These are phyloP conservation scores for Meriones unguiculatus DNA, from an alignment of 2,113 vertebrate species.

Conservation along the genomic window DNA sequence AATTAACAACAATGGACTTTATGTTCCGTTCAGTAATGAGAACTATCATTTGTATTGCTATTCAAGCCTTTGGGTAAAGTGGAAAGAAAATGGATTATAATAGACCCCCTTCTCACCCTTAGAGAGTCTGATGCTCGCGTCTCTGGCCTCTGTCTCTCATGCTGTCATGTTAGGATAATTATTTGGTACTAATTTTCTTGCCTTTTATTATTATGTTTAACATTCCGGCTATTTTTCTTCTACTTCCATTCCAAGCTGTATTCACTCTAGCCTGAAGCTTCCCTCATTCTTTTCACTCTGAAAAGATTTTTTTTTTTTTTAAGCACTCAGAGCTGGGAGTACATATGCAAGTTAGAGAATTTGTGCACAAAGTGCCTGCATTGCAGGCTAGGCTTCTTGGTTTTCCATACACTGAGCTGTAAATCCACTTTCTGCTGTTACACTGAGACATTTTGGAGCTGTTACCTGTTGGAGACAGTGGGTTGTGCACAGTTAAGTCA, in stretches of 20 bases:
- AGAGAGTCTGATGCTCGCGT: background rate
- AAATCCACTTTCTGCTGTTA: conserved; percentile 25
- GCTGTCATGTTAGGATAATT: background rate
- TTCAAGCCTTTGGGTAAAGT: conserved; percentile 22
- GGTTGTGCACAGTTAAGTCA: background rate
- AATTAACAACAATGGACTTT: conserved; percentile 10
- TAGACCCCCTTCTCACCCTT: background rate
- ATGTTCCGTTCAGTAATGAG: conserved; percentile 44
- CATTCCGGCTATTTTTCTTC: background rate
- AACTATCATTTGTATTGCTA: conserved; percentile 44
- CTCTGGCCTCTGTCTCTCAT: background rate
- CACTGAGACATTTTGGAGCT: conserved; percentile 8
- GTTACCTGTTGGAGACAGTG: conserved; percentile 22
- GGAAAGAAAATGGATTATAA: conserved; percentile 8
- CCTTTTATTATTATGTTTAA: conserved; percentile 54
- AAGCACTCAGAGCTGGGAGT: conserved; percentile 28
- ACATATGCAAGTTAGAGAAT: background rate
- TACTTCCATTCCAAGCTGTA: background rate
- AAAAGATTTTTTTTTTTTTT: background rate
- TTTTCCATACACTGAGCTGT: background rate
- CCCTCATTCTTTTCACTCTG: conserved; percentile 10
- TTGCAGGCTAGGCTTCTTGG: background rate
- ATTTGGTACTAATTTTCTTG: conserved; percentile 37
- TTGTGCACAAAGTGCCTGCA: background rate
- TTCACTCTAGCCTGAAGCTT: conserved; percentile 28